Percentiles rank a stretch among this genome's conserved stretches.
phyloP scores from a whole-genome alignment of 2,113 vertebrate genomes.

The Scomber japonicus region DNA sequence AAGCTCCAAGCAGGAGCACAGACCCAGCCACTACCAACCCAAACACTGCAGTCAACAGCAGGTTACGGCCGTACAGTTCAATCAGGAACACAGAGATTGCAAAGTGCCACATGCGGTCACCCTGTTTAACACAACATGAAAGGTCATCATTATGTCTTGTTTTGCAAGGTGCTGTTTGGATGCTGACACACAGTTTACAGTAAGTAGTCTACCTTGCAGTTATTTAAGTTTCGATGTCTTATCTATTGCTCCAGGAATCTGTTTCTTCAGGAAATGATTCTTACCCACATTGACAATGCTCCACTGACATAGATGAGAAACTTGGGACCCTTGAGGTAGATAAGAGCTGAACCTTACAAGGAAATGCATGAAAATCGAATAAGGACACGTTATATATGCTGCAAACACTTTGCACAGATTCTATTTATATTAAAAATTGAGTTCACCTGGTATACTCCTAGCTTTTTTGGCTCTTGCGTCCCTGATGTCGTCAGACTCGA shows the following conservation, averaged over 20 bases:
- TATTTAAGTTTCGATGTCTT: slow-evolving; percentile 21
- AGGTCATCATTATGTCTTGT: slow-evolving; percentile 1
- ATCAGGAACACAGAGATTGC: slow-evolving; percentile 87
- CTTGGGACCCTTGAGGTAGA: slow-evolving; percentile 83
- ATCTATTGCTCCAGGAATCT: slow-evolving; percentile 34
- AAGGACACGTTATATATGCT: slow-evolving; percentile 7
- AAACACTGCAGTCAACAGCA: slow-evolving; percentile 84
- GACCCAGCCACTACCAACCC: slow-evolving; percentile 86
- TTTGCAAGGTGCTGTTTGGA: not conserved
- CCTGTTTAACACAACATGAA: slow-evolving; percentile 67
- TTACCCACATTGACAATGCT: slow-evolving; percentile 87
- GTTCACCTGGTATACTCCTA: slow-evolving; percentile 78
- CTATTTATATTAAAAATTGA: slow-evolving; percentile 5
- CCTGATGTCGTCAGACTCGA: slow-evolving; percentile 74
- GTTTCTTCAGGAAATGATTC: slow-evolving; percentile 61
- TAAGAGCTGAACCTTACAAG: slow-evolving; percentile 80
- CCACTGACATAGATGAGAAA: slow-evolving; percentile 86
- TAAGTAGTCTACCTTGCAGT: slow-evolving; percentile 33
- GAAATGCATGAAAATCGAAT: slow-evolving; percentile 33
- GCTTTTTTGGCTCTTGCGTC: slow-evolving; percentile 64
- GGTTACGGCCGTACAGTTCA: slow-evolving; percentile 81
- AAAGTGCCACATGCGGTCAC: slow-evolving; percentile 87
- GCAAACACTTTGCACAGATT: not conserved
- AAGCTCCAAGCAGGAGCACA: slow-evolving; percentile 83
- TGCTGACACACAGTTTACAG: slow-evolving; percentile 17